Base-by-base conservation (phyloP, 2,113 vertebrate genomes). In the Notothenia coriiceps region DNA sequence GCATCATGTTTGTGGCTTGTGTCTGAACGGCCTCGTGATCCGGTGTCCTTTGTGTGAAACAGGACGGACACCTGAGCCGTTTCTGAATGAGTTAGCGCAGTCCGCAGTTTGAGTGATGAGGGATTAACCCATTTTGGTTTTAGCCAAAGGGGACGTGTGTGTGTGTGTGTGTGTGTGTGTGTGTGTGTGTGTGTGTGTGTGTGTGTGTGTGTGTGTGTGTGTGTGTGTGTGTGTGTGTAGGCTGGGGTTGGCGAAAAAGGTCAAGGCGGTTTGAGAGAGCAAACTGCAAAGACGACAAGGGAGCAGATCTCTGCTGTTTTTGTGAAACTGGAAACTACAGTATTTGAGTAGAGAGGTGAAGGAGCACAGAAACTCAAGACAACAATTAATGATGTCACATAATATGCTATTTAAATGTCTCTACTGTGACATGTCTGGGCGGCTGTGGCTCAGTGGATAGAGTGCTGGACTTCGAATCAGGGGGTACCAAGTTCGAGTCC, bases 41-140 rank as follows among this genome's bases (percentile, higher is more conserved):
- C 2, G 20, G 70, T 91, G 89, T 89, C 88, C 61, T 82, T 73
- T 90, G 82, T 83, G 63, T 44, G 50, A 61, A 59, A 6, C 35
- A 17, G 15, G 7, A 43, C 79, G 4, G 43, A 90, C 86, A 90
- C 82, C 85, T 78, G 89, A 90, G 70, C 76, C 6, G 20, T 0
- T 43, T 18, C 77, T 59, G 46, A 72, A 83, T 46, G 60, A 80
- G 65, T 47, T 18, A 56, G 33, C 29, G 1, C 44, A 2, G 69
- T 65, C 29, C 40, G 9, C 49, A 49, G 71, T 18, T 66, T 50
- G 84, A 78, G 67, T 22, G 78, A 79, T 81, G 85, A 81, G 25
- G 70, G 88, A 82, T 88, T 88, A 85, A 84, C 75, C 72, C 85
- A 69, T 74, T 84, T 88, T 5, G 51, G 55, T 79, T 77, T 70